Evolutionary conservation across 2,888 invertebrate genomes (phyloP).

Genomic region (Neoascia interrupta): DNA sequence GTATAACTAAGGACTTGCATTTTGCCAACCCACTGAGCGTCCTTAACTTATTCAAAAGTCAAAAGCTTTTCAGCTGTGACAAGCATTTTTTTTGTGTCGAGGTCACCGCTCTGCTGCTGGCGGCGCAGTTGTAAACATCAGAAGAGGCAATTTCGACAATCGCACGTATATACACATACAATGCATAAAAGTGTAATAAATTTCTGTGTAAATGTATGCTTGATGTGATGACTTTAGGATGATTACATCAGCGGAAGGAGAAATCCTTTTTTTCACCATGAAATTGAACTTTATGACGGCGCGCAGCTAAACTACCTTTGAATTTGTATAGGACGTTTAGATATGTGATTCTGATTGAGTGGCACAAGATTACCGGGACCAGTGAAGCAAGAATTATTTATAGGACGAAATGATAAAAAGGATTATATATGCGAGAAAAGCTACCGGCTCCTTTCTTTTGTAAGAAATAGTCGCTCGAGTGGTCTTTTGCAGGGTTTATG

Average conservation of each 20-base stretch:
- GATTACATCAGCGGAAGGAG: neutral
- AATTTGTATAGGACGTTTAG: neutral
- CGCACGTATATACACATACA: neutral
- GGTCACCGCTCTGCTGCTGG: conserved; percentile 10
- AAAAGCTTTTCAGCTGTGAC: conserved; percentile 4
- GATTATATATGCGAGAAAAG: neutral
- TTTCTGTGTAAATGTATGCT: neutral
- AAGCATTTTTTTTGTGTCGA: conserved; percentile 12
- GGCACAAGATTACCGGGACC: neutral
- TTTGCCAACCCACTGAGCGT: too few relatives aligned
- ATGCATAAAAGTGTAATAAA: too few relatives aligned
- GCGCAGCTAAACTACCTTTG: neutral
- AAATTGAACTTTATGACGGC: conserved; percentile 1
- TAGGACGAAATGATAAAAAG: too few relatives aligned
- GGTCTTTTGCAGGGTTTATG: too few relatives aligned
- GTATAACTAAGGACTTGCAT: neutral
- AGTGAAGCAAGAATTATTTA: conserved; percentile 34
- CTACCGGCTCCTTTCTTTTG: neutral
- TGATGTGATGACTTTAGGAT: neutral
- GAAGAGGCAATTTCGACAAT: conserved; percentile 10
- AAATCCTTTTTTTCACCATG: conserved; percentile 3
- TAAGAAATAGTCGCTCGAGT: too few relatives aligned
- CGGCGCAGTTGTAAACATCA: conserved; percentile 23
- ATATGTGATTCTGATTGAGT: conserved; percentile 1
- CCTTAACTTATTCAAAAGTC: too few relatives aligned